Evolutionary conservation across 2,797 vertebrate species (phyloP), one percentile per base, ranked within the genome.

Genomic region (Poeciliopsis infans): DNA sequence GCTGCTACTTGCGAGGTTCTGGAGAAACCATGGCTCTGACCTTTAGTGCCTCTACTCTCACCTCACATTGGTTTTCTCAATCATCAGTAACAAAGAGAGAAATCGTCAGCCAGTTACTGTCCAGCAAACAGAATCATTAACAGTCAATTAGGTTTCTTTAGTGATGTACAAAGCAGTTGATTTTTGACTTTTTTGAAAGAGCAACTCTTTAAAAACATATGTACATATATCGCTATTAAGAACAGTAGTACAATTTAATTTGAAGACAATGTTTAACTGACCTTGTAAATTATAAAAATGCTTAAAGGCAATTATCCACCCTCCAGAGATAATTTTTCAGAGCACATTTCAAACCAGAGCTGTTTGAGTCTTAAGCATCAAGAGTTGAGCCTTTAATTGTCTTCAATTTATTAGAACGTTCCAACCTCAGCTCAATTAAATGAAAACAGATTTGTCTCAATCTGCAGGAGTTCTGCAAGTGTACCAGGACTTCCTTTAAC

Each of bases 331-430:
- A 79, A 76, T 84, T 91, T 86, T 16, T 61, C 91, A 92, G 66
- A 89, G 53, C 72, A 36, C 12, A 59, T 89, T 93, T 94, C 86
- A 93, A 93, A 93, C 91, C 77, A 8, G 71, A 75, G 66, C 74
- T 51, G 82, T 78, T 90, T 20, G 75, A 84, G 81, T 91, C 83
- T 86, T 87, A 73, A 84, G 89, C 83, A 47, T 94, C 92, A 91
- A 92, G 93, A 91, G 83, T 85, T 87, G 85, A 74, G 86, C 83
- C 89, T 94, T 93, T 94, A 94, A 93, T 94, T 93, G 91, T 83
- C 79, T 91, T 93, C 93, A 94, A 94, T 95, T 95, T 94, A 95
- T 94, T 93, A 94, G 90, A 94, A 85, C 92, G 94, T 93, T 93
- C 90, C 89, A 93, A 92, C 90, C 93, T 93, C 93, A 91, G 79